Evolutionary conservation across 2,113 vertebrate species (phyloP).

Genomic region (Dromiciops gliroides): DNA sequence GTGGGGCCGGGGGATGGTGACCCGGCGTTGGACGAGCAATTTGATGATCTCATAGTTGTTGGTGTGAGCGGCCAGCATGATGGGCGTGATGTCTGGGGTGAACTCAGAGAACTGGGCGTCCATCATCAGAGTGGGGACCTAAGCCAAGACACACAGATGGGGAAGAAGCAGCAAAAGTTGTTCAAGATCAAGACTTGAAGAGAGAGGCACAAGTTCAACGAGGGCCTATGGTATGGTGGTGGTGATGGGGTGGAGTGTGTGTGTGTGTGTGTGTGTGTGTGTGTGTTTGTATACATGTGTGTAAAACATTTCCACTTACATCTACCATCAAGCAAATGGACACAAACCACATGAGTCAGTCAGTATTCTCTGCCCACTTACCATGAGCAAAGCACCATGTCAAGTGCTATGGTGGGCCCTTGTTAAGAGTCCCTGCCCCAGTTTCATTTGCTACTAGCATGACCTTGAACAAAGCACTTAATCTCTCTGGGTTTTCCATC

Average conservation of each 20-base stretch:
- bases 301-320: background rate
- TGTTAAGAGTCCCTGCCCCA: background rate
- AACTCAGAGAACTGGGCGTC: conserved; percentile 98
- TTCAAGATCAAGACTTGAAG: conserved; percentile 33
- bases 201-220: background rate
- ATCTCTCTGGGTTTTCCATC: background rate
- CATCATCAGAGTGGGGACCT: conserved; percentile 97
- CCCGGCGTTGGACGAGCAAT: conserved; percentile 94
- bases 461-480: background rate
- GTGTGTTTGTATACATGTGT: no score
- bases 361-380: background rate
- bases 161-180: conserved; percentile 39
- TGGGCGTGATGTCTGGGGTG: conserved; percentile 98
- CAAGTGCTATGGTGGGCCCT: background rate
- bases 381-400: background rate
- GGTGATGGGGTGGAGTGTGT: background rate
- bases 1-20: conserved; percentile 96
- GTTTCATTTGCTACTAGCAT: background rate
- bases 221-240: background rate
- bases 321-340: background rate
- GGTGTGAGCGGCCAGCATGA: conserved; percentile 99
- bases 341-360: background rate
- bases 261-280: background rate
- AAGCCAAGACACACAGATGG: conserved; percentile 47
- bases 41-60: conserved; percentile 99